A percentile compares a stretch with the other conserved stretches of the same genome.
These are phyloP conservation scores for Eciton burchellii DNA, from an alignment of 1,140 invertebrate species.

Conservation along the genomic window DNA sequence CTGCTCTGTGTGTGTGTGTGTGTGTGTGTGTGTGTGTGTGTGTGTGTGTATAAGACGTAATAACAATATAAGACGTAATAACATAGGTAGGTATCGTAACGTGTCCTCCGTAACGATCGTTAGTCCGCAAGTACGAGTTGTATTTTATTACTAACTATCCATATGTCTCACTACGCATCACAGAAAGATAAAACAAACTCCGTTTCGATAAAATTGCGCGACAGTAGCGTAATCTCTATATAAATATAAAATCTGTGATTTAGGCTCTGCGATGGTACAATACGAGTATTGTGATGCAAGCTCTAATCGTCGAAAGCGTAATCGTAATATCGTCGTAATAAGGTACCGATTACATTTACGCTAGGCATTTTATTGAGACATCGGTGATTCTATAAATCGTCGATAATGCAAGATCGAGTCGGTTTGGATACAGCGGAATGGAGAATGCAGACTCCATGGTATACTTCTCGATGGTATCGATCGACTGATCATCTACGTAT, in stretches of 20 bases:
- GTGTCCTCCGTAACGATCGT: background rate
- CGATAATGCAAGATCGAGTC: background rate
- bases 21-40: too few relatives aligned
- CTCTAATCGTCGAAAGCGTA: slow-evolving; percentile 25
- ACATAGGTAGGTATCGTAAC: slow-evolving; percentile 6
- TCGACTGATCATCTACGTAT: background rate
- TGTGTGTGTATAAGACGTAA: too few relatives aligned
- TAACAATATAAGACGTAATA: background rate
- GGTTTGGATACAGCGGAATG: slow-evolving; percentile 35
- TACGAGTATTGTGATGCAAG: slow-evolving; percentile 34
- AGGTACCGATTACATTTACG: slow-evolving; percentile 17
- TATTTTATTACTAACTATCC: slow-evolving; percentile 35
- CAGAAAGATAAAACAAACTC: slow-evolving; percentile 41
- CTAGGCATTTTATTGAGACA: slow-evolving; percentile 15
- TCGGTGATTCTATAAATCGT: slow-evolving; percentile 1
- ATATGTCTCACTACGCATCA: slow-evolving; percentile 53
- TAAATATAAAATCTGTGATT: background rate
- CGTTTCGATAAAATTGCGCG: background rate
- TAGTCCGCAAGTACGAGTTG: slow-evolving; percentile 14
- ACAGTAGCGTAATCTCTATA: background rate
- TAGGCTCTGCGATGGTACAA: background rate
- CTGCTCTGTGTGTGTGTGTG: too few relatives aligned
- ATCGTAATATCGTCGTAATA: too few relatives aligned
- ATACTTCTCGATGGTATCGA: background rate
- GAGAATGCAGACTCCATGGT: too few relatives aligned